phyloP scores from a whole-genome alignment of 2,888 invertebrate species.

The Pristionchus japonicus region DNA sequence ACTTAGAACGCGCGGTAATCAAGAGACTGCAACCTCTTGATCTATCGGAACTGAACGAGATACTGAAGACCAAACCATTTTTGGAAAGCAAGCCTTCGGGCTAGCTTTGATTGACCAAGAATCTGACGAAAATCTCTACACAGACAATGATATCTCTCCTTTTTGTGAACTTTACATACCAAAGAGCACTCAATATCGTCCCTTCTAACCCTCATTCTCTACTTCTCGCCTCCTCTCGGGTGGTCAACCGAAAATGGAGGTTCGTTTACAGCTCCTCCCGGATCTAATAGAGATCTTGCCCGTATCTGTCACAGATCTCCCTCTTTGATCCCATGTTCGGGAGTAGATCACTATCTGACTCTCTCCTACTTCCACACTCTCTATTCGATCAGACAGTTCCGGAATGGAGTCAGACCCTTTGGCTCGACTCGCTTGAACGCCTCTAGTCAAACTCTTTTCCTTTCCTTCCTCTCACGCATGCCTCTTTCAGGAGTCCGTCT shows the following conservation, averaged over 20 bases:
- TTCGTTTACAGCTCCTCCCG: background rate
- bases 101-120: background rate
- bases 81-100: background rate
- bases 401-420: background rate
- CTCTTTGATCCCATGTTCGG: slow-evolving; percentile 10
- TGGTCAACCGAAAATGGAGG: background rate
- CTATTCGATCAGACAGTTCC: background rate
- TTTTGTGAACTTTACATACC: background rate
- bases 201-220: background rate
- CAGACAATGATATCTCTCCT: too few relatives aligned
- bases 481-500: background rate
- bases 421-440: background rate
- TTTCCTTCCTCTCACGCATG: background rate
- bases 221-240: background rate
- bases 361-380: background rate
- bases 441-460: background rate
- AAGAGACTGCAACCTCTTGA: slow-evolving; percentile 57
- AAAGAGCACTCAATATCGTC: background rate
- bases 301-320: slow-evolving; percentile 35
- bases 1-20: slow-evolving; percentile 59
- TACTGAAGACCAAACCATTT: slow-evolving; percentile 45
- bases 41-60: slow-evolving; percentile 59
- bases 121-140: too few relatives aligned
- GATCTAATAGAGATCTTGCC: slow-evolving; percentile 1
- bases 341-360: slow-evolving; percentile 24